These are phyloP conservation scores for Daboia siamensis DNA, from an alignment of 2,113 vertebrate genomes.

Conservation along the genomic window DNA sequence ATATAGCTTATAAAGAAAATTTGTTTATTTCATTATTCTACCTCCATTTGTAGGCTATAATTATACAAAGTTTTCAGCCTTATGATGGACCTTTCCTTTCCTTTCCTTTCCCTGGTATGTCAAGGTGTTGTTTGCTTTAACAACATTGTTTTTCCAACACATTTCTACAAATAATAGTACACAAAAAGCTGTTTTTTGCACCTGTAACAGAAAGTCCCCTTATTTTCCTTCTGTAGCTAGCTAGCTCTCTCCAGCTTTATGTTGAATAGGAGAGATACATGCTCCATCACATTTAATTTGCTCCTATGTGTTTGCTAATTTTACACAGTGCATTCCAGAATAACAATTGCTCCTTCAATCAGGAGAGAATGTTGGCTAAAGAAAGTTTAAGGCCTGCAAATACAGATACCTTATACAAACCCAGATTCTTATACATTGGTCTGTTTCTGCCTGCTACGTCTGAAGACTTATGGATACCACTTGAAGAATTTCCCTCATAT, in stretches of 20 bases:
- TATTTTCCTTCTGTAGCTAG: not conserved
- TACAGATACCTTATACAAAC: constrained; percentile 13
- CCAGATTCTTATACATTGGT: constrained; percentile 31
- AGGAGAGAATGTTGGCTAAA: constrained; percentile 32
- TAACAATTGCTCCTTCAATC: constrained; percentile 2
- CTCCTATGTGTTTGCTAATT: not conserved
- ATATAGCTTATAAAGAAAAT: not conserved
- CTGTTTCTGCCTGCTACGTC: constrained; percentile 17
- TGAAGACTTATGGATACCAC: constrained; percentile 7
- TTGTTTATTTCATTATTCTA: not conserved
- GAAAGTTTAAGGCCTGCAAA: constrained; percentile 38
- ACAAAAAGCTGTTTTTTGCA: too few species aligned
- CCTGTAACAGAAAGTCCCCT: not conserved
- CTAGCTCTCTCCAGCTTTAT: not conserved
- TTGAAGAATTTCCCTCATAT: constrained; percentile 16
- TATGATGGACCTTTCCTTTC: not conserved
- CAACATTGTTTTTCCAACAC: not conserved
- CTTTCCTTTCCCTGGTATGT: not conserved
- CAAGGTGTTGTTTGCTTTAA: not conserved
- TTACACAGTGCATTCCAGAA: not conserved
- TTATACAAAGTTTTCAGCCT: not conserved
- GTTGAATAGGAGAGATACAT: not conserved
- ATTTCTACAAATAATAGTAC: not conserved
- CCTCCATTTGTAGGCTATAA: not conserved
- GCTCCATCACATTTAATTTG: not conserved